These are phyloP conservation scores for Uropsilus gracilis DNA, from an alignment of 2,113 vertebrate species.

Conservation along the genomic window DNA sequence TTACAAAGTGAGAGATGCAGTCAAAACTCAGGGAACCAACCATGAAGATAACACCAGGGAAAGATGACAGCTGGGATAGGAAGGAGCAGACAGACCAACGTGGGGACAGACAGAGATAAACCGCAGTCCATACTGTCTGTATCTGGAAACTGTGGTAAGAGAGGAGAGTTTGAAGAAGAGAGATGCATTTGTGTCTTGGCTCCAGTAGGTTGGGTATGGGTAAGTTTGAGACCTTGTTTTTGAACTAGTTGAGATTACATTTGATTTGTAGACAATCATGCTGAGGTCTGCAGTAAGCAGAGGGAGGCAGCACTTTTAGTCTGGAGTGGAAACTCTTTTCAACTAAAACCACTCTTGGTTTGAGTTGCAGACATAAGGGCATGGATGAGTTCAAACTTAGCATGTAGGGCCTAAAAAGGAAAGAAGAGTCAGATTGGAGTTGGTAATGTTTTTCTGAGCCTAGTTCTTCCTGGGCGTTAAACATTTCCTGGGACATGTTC, in stretches of 20 bases:
- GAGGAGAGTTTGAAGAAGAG: not conserved
- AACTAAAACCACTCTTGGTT: too few relatives aligned
- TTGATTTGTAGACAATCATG: not conserved
- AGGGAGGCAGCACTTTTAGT: not conserved
- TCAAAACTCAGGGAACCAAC: not conserved
- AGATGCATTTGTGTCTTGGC: not conserved
- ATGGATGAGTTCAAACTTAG: not conserved
- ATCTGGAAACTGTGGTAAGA: not conserved
- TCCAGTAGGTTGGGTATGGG: not conserved
- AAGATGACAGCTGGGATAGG: not conserved
- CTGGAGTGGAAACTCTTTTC: too few relatives aligned
- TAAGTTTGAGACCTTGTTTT: not conserved
- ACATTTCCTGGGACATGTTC: not conserved
- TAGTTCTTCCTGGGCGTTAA: not conserved
- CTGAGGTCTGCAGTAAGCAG: accelerated
- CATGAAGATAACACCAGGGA: not conserved
- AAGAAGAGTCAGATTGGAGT: not conserved
- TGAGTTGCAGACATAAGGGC: not conserved
- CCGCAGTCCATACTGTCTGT: not conserved
- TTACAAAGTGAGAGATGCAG: not conserved
- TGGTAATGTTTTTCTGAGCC: not conserved
- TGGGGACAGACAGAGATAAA: not conserved
- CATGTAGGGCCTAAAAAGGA: too few relatives aligned
- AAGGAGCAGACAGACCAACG: not conserved
- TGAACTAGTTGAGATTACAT: not conserved